These are phyloP conservation scores for Pomatostomus ruficeps DNA, from an alignment of 2,113 vertebrate species.

Conservation along the genomic window DNA sequence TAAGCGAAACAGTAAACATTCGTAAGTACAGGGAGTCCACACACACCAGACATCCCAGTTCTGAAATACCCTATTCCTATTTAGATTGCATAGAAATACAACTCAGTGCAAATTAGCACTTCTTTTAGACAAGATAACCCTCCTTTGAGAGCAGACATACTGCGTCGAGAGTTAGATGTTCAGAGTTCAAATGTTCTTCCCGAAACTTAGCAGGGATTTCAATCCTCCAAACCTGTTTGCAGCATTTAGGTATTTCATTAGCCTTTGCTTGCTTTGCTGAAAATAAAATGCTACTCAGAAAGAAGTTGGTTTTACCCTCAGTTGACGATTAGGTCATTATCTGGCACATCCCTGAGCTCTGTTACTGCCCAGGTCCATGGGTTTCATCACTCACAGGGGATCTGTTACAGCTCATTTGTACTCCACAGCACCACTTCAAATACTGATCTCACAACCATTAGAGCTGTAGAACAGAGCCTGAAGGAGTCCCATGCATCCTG, in stretches of 20 bases:
- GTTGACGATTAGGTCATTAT: background rate
- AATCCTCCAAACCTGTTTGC: background rate
- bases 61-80: slow-evolving; percentile 25
- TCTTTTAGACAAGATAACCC: slow-evolving; percentile 24
- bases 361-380: background rate
- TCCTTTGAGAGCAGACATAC: background rate
- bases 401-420: background rate
- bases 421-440: background rate
- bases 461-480: background rate
- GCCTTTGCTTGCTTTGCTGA: background rate
- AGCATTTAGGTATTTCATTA: background rate
- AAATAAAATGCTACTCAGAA: background rate
- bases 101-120: slow-evolving; percentile 14
- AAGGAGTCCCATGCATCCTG: background rate
- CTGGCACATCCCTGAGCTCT: background rate
- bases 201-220: background rate
- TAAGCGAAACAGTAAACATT: background rate
- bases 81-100: slow-evolving; percentile 13
- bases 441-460: background rate
- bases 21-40: background rate
- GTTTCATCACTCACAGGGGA: background rate
- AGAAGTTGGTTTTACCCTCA: background rate
- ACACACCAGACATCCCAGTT: background rate
- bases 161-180: background rate
- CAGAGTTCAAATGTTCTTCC: background rate